Evolutionary conservation across 2,888 invertebrate species (phyloP).

Genomic region (Antheraea yamamai): DNA sequence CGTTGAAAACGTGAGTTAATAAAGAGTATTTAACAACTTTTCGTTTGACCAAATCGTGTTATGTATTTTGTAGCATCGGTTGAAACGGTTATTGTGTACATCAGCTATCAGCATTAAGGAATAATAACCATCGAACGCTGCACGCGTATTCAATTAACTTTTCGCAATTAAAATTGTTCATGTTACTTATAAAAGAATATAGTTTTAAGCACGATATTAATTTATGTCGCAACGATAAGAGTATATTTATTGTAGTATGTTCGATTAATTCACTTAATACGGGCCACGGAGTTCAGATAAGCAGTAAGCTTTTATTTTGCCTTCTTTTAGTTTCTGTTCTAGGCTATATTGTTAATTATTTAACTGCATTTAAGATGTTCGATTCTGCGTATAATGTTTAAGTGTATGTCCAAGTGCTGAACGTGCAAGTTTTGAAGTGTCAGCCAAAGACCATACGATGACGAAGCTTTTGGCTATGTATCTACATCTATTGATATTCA

Average conservation of each 20-base stretch:
- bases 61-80: not conserved
- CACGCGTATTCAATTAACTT: constrained; percentile 21
- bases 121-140: not conserved
- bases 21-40: not conserved
- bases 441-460: not conserved
- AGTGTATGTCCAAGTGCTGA: not conserved
- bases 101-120: not conserved
- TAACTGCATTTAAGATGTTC: not conserved
- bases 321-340: not conserved
- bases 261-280: constrained; percentile 70
- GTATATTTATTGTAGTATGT: constrained; percentile 70
- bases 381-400: not conserved
- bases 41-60: not conserved
- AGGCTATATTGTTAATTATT: not conserved
- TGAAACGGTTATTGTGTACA: not conserved
- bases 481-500: not conserved
- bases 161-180: constrained; percentile 21
- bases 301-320: constrained; percentile 22
- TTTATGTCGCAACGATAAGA: constrained; percentile 72
- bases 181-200: constrained; percentile 54
- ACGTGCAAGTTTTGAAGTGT: not conserved
- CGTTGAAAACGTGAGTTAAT: not conserved
- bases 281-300: constrained; percentile 51
- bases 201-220: constrained; percentile 71
- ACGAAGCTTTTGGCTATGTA: not conserved